Evolutionary conservation across 1,140 invertebrate genomes (phyloP).

Genomic region (Drosophila sucinea): DNA sequence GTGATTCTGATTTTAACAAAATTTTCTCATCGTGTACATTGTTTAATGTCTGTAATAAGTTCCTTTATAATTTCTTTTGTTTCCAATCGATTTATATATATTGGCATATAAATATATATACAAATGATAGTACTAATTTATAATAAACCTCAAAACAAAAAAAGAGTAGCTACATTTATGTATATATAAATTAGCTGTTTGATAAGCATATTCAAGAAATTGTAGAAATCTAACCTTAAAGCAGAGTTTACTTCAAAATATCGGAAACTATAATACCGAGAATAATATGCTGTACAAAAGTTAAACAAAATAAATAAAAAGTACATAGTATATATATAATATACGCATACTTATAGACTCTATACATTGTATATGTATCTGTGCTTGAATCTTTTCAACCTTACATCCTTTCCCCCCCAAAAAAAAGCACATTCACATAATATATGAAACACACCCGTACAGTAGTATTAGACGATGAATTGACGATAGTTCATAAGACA

Average conservation of each 20-base stretch:
- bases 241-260: conserved; percentile 70
- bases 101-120: conserved; percentile 38
- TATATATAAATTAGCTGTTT: conserved; percentile 61
- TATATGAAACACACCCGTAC: conserved; percentile 44
- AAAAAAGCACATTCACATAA: conserved; percentile 61
- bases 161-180: conserved; percentile 57
- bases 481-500: conserved; percentile 64
- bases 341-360: conserved; percentile 36
- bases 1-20: conserved; percentile 1
- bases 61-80: conserved; percentile 33
- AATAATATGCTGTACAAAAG: conserved; percentile 70
- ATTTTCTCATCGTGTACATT: conserved; percentile 9
- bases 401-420: neutral
- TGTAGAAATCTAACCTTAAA: conserved; percentile 67
- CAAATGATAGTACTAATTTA: conserved; percentile 66
- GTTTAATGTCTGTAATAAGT: conserved; percentile 35
- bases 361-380: conserved; percentile 58
- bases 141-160: conserved; percentile 40
- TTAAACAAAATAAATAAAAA: conserved; percentile 48
- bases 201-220: conserved; percentile 62
- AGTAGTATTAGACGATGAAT: conserved; percentile 59
- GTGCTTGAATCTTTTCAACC: conserved; percentile 63
- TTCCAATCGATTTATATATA: conserved; percentile 54
- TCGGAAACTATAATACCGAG: conserved; percentile 50
- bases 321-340: conserved; percentile 59